A percentile compares a stretch with the other conserved stretches of the same genome.
Conservation (phyloP, 2,113 vertebrate species). For the Passer domesticus region DNA sequence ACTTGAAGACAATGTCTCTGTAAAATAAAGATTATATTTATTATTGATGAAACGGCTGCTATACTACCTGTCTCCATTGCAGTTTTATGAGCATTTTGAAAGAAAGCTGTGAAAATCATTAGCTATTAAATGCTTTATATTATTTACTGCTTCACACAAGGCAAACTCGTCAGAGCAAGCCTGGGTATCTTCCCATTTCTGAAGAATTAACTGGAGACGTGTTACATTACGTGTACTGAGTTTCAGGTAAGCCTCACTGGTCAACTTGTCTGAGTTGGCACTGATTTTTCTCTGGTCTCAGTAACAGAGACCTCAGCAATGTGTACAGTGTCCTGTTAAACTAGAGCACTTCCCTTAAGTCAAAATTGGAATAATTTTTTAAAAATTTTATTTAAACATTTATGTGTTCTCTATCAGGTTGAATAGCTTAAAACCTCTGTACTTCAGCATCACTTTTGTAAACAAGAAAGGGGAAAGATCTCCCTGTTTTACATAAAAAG, state of each 20-base stretch:
- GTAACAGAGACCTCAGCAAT: not conserved
- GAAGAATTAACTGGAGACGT: slow-evolving; percentile 43
- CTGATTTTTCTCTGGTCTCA: not conserved
- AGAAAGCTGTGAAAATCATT: slow-evolving; percentile 59
- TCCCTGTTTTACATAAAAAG: not conserved
- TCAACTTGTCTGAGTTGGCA: not conserved
- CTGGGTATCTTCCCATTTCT: not conserved
- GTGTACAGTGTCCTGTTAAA: not conserved
- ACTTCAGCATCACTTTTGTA: slow-evolving; percentile 26
- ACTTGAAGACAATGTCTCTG: slow-evolving; percentile 80
- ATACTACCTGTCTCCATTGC: slow-evolving; percentile 56
- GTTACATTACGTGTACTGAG: not conserved
- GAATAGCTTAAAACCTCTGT: slow-evolving; percentile 27
- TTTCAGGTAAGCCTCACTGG: slow-evolving; percentile 1
- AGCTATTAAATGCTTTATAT: not conserved
- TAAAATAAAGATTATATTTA: slow-evolving; percentile 81
- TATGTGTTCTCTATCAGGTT: slow-evolving; percentile 12
- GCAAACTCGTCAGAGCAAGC: not conserved
- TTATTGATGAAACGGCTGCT: slow-evolving; percentile 68
- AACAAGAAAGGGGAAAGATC: not conserved
- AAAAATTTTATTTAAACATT: not conserved
- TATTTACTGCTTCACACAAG: not conserved
- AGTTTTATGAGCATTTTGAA: slow-evolving; percentile 17
- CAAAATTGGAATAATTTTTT: not conserved
- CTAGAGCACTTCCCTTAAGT: slow-evolving; percentile 20